Percentiles rank a stretch among this genome's conserved stretches.
phyloP scores from a whole-genome alignment of 2,113 vertebrate species.

The Orycteropus afer region DNA sequence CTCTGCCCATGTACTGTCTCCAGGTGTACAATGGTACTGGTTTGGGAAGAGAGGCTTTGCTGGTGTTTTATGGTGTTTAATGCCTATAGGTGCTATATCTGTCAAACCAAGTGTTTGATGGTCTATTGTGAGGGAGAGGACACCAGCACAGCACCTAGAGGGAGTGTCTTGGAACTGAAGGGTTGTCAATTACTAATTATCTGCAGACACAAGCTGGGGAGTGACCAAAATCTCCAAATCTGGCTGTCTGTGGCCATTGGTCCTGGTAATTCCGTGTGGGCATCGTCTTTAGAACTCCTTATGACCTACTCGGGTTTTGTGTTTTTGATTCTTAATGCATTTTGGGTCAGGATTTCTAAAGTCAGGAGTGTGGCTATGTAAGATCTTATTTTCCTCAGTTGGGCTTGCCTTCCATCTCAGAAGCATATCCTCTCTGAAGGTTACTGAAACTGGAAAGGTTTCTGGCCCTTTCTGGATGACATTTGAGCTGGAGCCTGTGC shows the following conservation, averaged over 20 bases:
- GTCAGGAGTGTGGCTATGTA: background rate
- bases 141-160: background rate
- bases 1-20: background rate
- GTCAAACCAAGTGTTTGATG: background rate
- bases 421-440: background rate
- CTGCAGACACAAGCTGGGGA: background rate
- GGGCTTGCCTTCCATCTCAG: constrained; percentile 3
- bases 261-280: background rate
- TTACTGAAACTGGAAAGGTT: constrained; percentile 2
- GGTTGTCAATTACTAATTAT: background rate
- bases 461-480: background rate
- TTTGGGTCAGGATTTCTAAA: background rate
- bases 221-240: background rate
- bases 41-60: background rate
- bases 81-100: background rate
- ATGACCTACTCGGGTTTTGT: background rate
- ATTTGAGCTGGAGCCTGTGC: background rate
- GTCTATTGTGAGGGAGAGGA: background rate
- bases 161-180: background rate
- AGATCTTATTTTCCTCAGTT: background rate
- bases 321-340: constrained; percentile 9
- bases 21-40: background rate
- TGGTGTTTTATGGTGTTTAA: background rate
- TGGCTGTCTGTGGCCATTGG: background rate
- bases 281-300: background rate